These are phyloP conservation scores for Acleris literana DNA, from an alignment of 2,888 invertebrate genomes.

Conservation along the genomic window DNA sequence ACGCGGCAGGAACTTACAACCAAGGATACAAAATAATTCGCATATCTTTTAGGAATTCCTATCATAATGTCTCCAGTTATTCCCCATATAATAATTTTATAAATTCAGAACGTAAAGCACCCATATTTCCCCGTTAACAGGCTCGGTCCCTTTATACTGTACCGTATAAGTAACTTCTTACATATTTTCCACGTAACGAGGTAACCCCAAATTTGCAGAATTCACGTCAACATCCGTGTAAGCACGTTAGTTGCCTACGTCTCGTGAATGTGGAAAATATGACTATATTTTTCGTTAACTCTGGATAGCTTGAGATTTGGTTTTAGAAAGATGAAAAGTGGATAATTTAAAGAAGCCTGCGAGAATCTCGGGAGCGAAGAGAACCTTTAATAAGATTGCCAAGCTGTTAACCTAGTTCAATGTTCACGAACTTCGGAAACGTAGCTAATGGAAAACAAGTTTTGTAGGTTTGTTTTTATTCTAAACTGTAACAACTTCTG, in stretches of 20 bases:
- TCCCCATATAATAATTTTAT: conserved; percentile 25
- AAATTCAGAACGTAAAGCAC: conserved; percentile 21
- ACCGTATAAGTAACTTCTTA: conserved; percentile 24
- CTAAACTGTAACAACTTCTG: no score
- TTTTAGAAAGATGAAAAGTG: background rate
- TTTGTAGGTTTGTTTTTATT: no score
- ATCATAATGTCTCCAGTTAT: conserved; percentile 11
- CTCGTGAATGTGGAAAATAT: conserved; percentile 15
- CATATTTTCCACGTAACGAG: conserved; percentile 32
- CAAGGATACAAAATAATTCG: conserved; percentile 1
- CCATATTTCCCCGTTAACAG: conserved; percentile 26
- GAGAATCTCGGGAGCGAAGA: no score
- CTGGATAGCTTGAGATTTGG: background rate
- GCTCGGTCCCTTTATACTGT: background rate
- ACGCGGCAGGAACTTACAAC: no score
- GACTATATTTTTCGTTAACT: conserved; percentile 17
- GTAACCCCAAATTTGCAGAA: conserved; percentile 13
- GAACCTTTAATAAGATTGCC: no score
- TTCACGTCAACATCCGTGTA: conserved; percentile 13
- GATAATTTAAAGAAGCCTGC: no score
- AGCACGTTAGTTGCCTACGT: conserved; percentile 22
- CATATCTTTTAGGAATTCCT: background rate
- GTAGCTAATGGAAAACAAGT: no score
- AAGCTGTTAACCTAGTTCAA: no score
- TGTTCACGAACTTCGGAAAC: no score